phyloP scores from a whole-genome alignment of 2,113 vertebrate genomes.

The Pomatorhinus ruficollis region DNA sequence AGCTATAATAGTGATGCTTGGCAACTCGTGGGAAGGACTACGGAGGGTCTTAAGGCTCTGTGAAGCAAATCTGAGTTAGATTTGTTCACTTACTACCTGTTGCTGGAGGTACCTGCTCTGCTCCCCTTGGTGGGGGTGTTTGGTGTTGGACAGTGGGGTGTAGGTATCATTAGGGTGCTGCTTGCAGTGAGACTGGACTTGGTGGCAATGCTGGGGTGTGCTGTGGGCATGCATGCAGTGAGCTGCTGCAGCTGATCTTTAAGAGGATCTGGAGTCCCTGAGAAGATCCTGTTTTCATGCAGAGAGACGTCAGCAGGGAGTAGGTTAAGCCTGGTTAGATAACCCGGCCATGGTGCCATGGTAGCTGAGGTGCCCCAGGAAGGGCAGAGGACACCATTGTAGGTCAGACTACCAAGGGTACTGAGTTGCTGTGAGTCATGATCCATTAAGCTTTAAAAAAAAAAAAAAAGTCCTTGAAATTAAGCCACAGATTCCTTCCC shows the following conservation, averaged over 20 bases:
- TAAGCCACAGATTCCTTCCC: background rate
- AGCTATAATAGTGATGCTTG: conserved; percentile 11
- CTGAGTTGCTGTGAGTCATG: background rate
- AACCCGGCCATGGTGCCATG: background rate
- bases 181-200: background rate
- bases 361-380: background rate
- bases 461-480: background rate
- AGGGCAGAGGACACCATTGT: background rate
- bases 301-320: conserved; percentile 31
- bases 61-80: background rate
- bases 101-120: background rate
- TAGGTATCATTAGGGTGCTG: background rate
- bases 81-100: background rate
- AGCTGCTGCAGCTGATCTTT: conserved; percentile 19
- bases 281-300: background rate
- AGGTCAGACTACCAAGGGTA: background rate
- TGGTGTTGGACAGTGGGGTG: background rate
- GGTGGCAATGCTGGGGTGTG: background rate
- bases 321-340: conserved; percentile 64
- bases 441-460: background rate
- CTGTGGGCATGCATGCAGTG: background rate
- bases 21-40: conserved; percentile 10
- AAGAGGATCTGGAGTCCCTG: conserved; percentile 34
- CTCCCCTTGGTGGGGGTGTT: accelerated
- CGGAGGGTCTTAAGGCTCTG: background rate